Percentiles rank a stretch among this genome's conserved stretches.
These are phyloP conservation scores for Orchesellides sinensis DNA, from an alignment of 2,888 invertebrate genomes.

Conservation along the genomic window DNA sequence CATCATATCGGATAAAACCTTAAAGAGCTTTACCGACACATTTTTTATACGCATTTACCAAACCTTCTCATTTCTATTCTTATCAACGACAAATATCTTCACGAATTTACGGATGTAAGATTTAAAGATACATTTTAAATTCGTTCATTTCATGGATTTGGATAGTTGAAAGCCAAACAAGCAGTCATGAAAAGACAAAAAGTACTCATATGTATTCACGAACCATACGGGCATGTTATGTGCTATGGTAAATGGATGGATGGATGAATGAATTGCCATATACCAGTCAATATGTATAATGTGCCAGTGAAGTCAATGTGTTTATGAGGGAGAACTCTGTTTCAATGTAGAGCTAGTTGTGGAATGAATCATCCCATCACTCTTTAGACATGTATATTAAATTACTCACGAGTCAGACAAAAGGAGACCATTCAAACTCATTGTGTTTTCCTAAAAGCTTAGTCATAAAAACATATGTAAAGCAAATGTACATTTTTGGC, in stretches of 20 bases:
- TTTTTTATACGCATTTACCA: no score
- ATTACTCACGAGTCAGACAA: conserved; percentile 11
- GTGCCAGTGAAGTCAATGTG: no score
- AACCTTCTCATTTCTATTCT: no score
- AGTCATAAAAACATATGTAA: neutral
- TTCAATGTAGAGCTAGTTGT: neutral
- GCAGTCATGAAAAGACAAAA: no score
- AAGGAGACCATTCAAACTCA: conserved; percentile 21
- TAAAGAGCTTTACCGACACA: no score
- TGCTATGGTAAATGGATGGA: conserved; percentile 7
- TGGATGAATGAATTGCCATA: conserved; percentile 25
- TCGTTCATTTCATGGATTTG: neutral
- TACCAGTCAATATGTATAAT: conserved; percentile 2
- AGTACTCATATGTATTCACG: no score
- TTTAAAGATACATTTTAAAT: neutral
- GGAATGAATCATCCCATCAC: conserved; percentile 10
- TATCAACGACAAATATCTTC: no score
- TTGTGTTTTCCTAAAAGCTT: conserved; percentile 9
- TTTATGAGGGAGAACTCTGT: no score
- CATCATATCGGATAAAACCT: no score
- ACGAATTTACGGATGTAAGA: neutral
- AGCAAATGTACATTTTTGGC: no score
- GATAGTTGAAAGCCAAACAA: no score
- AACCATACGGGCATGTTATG: neutral
- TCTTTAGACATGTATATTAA: conserved; percentile 11